Base-by-base conservation (phyloP, 2,113 vertebrate genomes). In the Ellobius talpinus region DNA sequence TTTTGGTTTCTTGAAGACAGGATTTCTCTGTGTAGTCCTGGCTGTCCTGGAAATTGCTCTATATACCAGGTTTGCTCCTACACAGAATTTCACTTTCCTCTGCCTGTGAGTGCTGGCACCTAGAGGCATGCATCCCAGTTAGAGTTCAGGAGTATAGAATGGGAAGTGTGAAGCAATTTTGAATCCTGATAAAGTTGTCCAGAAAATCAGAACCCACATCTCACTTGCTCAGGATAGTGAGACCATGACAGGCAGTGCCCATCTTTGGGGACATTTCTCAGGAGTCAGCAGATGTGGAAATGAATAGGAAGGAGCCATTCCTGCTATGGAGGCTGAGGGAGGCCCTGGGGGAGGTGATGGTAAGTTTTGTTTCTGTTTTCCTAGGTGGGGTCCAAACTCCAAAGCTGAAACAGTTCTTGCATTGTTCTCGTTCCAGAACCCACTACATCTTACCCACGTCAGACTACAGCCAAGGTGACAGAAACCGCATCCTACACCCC, bases 381-480 rank as follows among this genome's bases (percentile, higher is more conserved):
- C 93, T 74, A 85, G 8, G 16, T 88, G 33, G 21, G 1, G 29
- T 58, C 33, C 26, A 50, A 47, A 72, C 66, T 95, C 33, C 58
- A 61, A 31, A 88, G 42, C 52, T 33, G 23, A 72, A 78, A 47
- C 33, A 45, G 0, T 50, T 93, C 47, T 94, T 72, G 12, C 10
- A 10, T 88, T 90, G 4, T 76, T 94, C 50, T 77, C 29, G 33
- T 96, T 93, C 45, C 45, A 93, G 61, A 50, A 86, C 10, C 58
- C 24, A 87, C 58, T 31, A 93, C 78, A 9, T 39, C 68, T 87
- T 87, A 36, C 85, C 33, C 79, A 76, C 0, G 0, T 23, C 45
- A 52, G 76, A 55, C 78, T 63, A 29, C 66, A 8, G 70, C 39
- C 1, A 1, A 23, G 45, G 74, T 52, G 74, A 79, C 21, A 21